Evolutionary conservation across 2,113 vertebrate species (phyloP).

Genomic region (Panthera uncia): DNA sequence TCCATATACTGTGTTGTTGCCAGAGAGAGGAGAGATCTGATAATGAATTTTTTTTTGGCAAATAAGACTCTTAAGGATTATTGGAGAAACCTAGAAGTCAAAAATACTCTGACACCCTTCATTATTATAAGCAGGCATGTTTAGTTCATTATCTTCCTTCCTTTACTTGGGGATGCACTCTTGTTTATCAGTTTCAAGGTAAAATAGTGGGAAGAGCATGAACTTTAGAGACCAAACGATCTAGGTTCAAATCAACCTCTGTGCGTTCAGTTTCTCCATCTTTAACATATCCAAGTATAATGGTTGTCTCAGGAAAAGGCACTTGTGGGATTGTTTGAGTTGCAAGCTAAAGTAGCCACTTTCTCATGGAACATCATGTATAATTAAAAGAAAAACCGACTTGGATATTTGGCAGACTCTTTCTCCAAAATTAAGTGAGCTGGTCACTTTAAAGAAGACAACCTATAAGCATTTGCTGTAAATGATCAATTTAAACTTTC

Average conservation of each 20-base stretch:
- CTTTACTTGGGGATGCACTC: background rate
- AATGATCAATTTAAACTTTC: slow-evolving; percentile 31
- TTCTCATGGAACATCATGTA: background rate
- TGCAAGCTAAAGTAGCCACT: background rate
- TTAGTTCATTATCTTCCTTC: slow-evolving; percentile 6
- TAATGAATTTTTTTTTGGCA: background rate
- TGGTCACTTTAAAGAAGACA: slow-evolving; percentile 3
- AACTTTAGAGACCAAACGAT: background rate
- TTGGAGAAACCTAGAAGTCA: slow-evolving; percentile 11
- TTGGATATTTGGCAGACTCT: background rate
- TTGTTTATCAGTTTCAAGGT: background rate
- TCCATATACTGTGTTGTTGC: background rate
- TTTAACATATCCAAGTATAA: slow-evolving; percentile 12
- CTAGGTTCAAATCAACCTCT: background rate
- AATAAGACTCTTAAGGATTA: background rate
- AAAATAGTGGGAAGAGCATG: background rate
- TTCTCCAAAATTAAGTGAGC: slow-evolving; percentile 28
- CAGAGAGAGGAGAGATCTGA: background rate
- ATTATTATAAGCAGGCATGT: background rate
- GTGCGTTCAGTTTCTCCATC: background rate
- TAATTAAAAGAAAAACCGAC: background rate
- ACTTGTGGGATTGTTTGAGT: background rate
- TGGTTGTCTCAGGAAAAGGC: background rate
- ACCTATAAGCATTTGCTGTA: background rate
- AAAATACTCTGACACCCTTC: background rate